Base-by-base conservation (phyloP, 2,888 invertebrate species). In the Ennomos fuscantarius region DNA sequence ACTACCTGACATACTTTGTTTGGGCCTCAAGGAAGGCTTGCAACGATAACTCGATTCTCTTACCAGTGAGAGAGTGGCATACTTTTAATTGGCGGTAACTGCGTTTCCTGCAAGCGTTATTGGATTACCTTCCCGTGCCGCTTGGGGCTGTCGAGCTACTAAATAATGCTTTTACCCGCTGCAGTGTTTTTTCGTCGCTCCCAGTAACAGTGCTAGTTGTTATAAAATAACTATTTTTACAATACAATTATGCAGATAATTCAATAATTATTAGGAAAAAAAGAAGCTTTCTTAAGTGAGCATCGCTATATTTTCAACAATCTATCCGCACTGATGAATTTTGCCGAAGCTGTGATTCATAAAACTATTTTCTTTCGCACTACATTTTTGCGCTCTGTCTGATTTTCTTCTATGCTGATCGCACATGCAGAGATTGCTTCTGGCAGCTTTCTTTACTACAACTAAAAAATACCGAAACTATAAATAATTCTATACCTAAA, bases 11-110 rank as follows among this genome's bases (percentile, higher is more conserved):
- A 76, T 82, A 81, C 76, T 85, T 86, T 84, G 82, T 84, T 81
- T 81, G 77, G 79, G 72, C 79, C 82, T 86, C 82, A 81, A 85
- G 83, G 80, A 79, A 76, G 68, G 64, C 69, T 78, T 78, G 11
- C 35, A 40, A 9, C 54, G 45, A 83, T 89, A 89, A 89, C 85
- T 87, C 79, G 80, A 88, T 89, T 86, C 81, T 71, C 78, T 67
- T 77, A 80, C 81, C 84, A 83, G 81, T 79, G 83, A 79, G 84
- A 81, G 87, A 89, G 83, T 83, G 82, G 88, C 85, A 86, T 84
- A 90, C 91, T 90, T 91, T 90, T 92, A 92, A 90, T 90, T 91
- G 90, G 83, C 87, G 80, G 83, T 89, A 91, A 91, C 90, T 87
- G 82, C 84, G 84, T 90, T 88, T 84, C 84, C 86, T 89, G 87